Evolutionary conservation across 2,113 vertebrate species (phyloP), one percentile per base, ranked within the genome.

Genomic region (Daboia siamensis): DNA sequence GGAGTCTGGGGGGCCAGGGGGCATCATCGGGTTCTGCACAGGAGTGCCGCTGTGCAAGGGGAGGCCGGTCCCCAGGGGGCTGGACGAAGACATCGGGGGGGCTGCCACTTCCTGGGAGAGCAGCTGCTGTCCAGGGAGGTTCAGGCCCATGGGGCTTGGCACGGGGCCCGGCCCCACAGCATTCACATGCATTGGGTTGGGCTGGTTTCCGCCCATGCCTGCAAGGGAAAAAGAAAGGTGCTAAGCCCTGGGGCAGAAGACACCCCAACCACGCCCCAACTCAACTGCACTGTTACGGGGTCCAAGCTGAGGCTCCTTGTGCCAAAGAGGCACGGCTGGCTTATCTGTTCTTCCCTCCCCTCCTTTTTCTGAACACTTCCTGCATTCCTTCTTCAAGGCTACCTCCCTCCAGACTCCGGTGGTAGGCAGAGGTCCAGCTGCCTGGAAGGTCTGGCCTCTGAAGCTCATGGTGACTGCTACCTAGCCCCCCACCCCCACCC

Each of bases 81-180:
- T 99, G 0, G 99, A 98, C 56, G 99, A 99, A 93, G 98, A 98
- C 94, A 99, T 96, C 97, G 98, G 98, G 86, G 98, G 94, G 9
- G 98, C 97, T 0, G 98, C 96, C 56, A 98, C 97, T 17, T 99
- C 99, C 0, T 99, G 99, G 84, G 99, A 98, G 92, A 99, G 97
- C 91, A 98, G 98, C 91, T 98, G 98, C 96, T 98, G 98, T 95
- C 98, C 98, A 90, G 98, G 98, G 92, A 98, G 97, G 93, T 97
- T 97, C 96, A 99, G 97, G 93, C 98, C 98, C 98, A 99, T 98
- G 44, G 99, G 99, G 95, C 99, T 99, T 95, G 98, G 98, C 44
- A 98, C 97, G 20, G 98, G 98, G 92, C 95, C 97, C 33, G 98
- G 97, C 55, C 98, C 98, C 88, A 98, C 97, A 0, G 98, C 98